Conservation (phyloP, 2,888 invertebrate species). For the Eulithis testata region DNA sequence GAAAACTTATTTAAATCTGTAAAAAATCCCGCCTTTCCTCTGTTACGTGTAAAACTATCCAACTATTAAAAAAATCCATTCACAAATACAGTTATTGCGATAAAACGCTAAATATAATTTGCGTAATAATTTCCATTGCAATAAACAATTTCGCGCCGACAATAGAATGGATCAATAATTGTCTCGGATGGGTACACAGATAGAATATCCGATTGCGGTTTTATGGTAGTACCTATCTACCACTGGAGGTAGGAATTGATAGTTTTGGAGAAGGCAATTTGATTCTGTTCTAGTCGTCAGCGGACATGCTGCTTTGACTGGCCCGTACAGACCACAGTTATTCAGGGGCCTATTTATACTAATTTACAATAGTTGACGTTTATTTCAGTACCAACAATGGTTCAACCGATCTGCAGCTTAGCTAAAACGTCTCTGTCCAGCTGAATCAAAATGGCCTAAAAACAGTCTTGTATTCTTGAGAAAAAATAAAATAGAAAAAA, state of each 20-base stretch:
- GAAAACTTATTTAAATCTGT: too few species aligned
- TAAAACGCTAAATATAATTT: constrained; percentile 34
- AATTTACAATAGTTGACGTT: too few species aligned
- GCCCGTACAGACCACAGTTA: too few species aligned
- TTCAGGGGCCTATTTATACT: too few species aligned
- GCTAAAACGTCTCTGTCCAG: too few species aligned
- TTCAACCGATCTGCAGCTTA: too few species aligned
- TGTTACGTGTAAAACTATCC: neutral
- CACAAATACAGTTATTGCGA: constrained; percentile 33
- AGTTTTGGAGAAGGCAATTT: constrained; percentile 38
- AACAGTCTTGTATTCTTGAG: too few species aligned
- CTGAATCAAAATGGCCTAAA: too few species aligned
- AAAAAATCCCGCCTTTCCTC: neutral
- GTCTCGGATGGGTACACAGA: constrained; percentile 70
- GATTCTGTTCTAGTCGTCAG: too few species aligned
- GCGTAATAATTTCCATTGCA: constrained; percentile 39
- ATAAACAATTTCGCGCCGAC: constrained; percentile 37
- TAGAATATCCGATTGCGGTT: constrained; percentile 69
- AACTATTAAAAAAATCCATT: constrained; percentile 18
- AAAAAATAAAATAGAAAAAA: too few species aligned
- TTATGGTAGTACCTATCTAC: constrained; percentile 34
- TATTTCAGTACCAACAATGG: too few species aligned
- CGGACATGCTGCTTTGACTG: too few species aligned
- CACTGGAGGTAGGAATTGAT: constrained; percentile 34
- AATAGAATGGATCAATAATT: constrained; percentile 51